Conservation (phyloP, 2,797 vertebrate species). For the Tapirus indicus region DNA sequence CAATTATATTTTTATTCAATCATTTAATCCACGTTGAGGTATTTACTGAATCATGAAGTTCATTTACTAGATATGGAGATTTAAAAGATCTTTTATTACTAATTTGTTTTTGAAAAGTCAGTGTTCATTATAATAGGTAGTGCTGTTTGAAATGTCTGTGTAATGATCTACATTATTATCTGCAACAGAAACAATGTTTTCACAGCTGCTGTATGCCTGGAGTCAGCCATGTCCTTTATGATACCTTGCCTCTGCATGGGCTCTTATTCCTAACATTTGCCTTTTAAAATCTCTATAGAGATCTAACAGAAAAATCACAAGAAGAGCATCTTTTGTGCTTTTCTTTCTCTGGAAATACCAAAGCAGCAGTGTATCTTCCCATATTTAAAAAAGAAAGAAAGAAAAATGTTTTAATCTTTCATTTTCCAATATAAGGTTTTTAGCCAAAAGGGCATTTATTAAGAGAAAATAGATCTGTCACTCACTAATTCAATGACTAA, state of each 20-base stretch:
- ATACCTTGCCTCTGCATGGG: conserved; percentile 55
- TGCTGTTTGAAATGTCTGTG: conserved; percentile 27
- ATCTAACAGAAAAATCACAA: conserved; percentile 80
- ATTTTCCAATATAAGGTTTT: conserved; percentile 69
- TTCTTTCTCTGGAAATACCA: conserved; percentile 74
- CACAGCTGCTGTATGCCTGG: background rate
- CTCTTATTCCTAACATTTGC: conserved; percentile 72
- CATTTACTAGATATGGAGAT: background rate
- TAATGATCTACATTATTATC: conserved; percentile 46
- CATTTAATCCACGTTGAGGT: background rate
- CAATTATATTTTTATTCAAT: background rate
- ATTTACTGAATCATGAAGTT: background rate
- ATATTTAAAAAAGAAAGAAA: conserved; percentile 70
- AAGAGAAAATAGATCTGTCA: conserved; percentile 60
- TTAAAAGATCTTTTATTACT: background rate
- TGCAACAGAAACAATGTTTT: conserved; percentile 42
- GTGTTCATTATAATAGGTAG: background rate
- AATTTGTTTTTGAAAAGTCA: background rate
- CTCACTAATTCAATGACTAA: conserved; percentile 67
- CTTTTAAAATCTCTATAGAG: conserved; percentile 75
- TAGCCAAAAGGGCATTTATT: conserved; percentile 70
- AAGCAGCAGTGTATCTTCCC: conserved; percentile 74
- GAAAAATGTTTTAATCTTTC: conserved; percentile 76
- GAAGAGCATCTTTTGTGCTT: conserved; percentile 76
- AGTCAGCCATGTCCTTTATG: conserved; percentile 73